Evolutionary conservation across 2,888 invertebrate genomes (phyloP), one percentile per base, ranked within the genome.

Genomic region (Eupeodes latifasciatus): DNA sequence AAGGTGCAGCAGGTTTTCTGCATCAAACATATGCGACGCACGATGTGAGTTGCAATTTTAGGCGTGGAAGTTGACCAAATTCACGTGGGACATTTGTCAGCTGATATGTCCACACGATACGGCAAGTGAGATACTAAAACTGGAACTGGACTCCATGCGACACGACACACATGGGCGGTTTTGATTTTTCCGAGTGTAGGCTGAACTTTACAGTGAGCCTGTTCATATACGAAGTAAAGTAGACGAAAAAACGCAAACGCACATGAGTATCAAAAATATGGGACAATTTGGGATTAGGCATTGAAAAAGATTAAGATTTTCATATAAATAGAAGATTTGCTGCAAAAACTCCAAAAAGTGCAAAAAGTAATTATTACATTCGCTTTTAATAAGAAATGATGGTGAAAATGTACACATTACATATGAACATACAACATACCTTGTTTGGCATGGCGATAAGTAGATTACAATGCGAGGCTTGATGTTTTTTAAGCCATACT

Each of bases 71-170:
- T 27, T 74, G 47, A 11, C 51, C 47, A 14, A 67, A 78, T 71
- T 79, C 64, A 88, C 78, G 88, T 88, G 81, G 88, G 88, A 81
- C 53, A 85, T 81, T 85, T 88, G 78, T 78, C 81, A 78, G 81
- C 85, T 85, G 85, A 88, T 81, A 44, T 81, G 67, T 88, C 74
- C 78, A 74, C 62, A 69, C 55, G 82, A 79, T 86, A 75, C 36
- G 55, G 47, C 59, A 44, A 59, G 71, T 59, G 57, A 64, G 78
- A 78, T 71, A 85, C 67, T 64, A 36, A 69, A 74, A 40, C 40
- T 40, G 40, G 40, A 88, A 78, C 81, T 78, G 87, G 72, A 88
- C 87, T 77, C 59, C 16, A 27, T 36, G 53, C 53, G 40, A 51
- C 57, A 44, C 49, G 44, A 47, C 64, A 64, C 67, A 77, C 69